Evolutionary conservation across 2,113 vertebrate genomes (phyloP), one percentile per base, ranked within the genome.

Genomic region (Peromyscus leucopus): DNA sequence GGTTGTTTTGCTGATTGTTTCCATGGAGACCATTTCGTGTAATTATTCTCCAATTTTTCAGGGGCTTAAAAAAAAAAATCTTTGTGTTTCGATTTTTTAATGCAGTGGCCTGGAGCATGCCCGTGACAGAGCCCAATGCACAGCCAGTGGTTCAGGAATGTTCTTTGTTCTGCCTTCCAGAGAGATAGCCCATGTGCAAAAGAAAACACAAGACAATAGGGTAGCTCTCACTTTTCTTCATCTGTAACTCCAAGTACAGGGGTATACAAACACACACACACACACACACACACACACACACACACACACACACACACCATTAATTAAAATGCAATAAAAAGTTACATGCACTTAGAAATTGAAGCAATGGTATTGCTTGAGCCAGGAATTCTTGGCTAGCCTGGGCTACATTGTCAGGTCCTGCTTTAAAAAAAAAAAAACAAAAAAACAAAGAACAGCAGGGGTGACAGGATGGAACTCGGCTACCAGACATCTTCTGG

Each of bases 21-120:
- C 80, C 91, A 96, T 87, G 74, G 86, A 57, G 63, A 82, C 86
- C 5, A 3, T 71, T 28, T 59, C 57, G 59, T 90, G 59, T 48
- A 16, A 93, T 87, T 86, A 75, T 84, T 61, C 69, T 57, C 19
- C 3, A 83, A 67, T 92, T 92, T 94, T 92, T 83, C 84, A 80
- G 33, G 78, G n/a, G 79, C 90, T 90, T 51, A 57, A 67, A n/a
- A 69, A 67, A 67, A 86, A 86, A 48, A 78, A 17, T 22, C 63
- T 48, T 51, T 74, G 26, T 22, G 36, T 36, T 87, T 80, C 26
- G 26, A 19, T 80, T 93, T 82, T 75, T 55, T 87, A 93, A 74
- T 21, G 31, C 67, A 36, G 36, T 28, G 26, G 72, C 65, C 67
- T 67, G 26, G 80, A 36, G 57, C 36, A 5, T 19, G 24, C 22